A percentile compares a stretch with the other conserved stretches of the same genome.
Evolutionary conservation across 2,888 invertebrate genomes (phyloP).

Genomic region (Drosophila mayaguana): DNA sequence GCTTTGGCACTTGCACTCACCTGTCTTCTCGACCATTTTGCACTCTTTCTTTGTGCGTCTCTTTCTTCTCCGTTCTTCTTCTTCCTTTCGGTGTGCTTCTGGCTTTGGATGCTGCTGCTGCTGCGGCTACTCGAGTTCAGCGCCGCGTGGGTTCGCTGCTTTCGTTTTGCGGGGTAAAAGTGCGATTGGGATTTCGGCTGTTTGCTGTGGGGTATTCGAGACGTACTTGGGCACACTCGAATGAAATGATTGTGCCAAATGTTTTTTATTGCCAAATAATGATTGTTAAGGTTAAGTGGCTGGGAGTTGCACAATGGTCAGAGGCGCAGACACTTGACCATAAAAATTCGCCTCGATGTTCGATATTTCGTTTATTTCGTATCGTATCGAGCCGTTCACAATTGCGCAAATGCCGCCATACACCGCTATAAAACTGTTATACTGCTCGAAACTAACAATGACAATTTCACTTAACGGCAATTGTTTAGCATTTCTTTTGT

Average conservation of each 20-base stretch:
- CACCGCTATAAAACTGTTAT: slow-evolving; percentile 22
- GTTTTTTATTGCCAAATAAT: slow-evolving; percentile 70
- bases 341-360: slow-evolving; percentile 41
- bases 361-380: background rate
- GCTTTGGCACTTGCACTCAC: slow-evolving; percentile 58
- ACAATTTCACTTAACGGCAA: slow-evolving; percentile 53
- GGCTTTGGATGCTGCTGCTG: slow-evolving; percentile 14
- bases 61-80: slow-evolving; percentile 16
- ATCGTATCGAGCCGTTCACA: slow-evolving; percentile 11
- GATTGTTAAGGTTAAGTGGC: slow-evolving; percentile 79
- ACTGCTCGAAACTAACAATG: slow-evolving; percentile 15
- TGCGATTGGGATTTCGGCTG: slow-evolving; percentile 27
- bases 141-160: slow-evolving; percentile 66
- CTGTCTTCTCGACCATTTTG: slow-evolving; percentile 80
- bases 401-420: slow-evolving; percentile 37
- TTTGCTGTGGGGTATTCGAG: slow-evolving; percentile 20
- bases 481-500: slow-evolving; percentile 33
- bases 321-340: slow-evolving; percentile 45
- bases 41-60: slow-evolving; percentile 38
- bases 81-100: slow-evolving; percentile 17
- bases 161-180: slow-evolving; percentile 63
- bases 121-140: slow-evolving; percentile 58
- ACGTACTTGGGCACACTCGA: slow-evolving; percentile 56
- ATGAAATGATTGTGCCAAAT: slow-evolving; percentile 68
- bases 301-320: slow-evolving; percentile 63